phyloP scores from a whole-genome alignment of 1,140 invertebrate species.

The Telenomus remus region DNA sequence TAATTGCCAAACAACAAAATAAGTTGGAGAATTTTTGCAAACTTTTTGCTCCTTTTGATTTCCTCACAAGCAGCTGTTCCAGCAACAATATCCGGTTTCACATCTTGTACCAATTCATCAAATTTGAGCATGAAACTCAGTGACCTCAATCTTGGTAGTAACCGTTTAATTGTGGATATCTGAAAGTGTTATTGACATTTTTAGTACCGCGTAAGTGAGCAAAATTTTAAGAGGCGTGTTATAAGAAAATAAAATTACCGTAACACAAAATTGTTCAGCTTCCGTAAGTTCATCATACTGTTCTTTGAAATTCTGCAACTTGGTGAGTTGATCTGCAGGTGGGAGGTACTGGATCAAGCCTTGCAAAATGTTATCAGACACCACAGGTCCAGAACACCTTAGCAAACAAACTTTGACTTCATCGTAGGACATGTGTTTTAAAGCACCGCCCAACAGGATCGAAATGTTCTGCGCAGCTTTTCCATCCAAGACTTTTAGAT shows the following conservation, averaged over 20 bases:
- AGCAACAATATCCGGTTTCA: constrained; percentile 96
- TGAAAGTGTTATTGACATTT: too few species aligned
- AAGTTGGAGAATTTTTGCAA: constrained; percentile 91
- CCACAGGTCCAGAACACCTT: constrained; percentile 88
- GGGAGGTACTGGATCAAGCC: constrained; percentile 93
- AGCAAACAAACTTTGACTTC: constrained; percentile 90
- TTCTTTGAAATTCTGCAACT: constrained; percentile 86
- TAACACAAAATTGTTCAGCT: constrained; percentile 95
- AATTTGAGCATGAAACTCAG: constrained; percentile 93
- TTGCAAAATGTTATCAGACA: constrained; percentile 88
- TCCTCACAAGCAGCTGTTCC: constrained; percentile 97
- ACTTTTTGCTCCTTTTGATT: constrained; percentile 91
- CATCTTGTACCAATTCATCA: constrained; percentile 88
- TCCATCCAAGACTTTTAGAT: constrained; percentile 91
- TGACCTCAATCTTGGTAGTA: constrained; percentile 90
- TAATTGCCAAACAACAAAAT: constrained; percentile 95
- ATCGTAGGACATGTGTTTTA: constrained; percentile 92
- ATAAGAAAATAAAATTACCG: constrained; percentile 81
- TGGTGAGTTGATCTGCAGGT: constrained; percentile 89
- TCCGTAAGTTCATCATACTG: constrained; percentile 89
- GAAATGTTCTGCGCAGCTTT: constrained; percentile 97
- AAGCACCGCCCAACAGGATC: constrained; percentile 90
- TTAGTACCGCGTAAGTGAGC: too few species aligned
- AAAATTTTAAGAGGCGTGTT: too few species aligned
- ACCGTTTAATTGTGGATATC: constrained; percentile 88